Conservation (phyloP, 2,113 vertebrate genomes). For the Hystrix brachyura region DNA sequence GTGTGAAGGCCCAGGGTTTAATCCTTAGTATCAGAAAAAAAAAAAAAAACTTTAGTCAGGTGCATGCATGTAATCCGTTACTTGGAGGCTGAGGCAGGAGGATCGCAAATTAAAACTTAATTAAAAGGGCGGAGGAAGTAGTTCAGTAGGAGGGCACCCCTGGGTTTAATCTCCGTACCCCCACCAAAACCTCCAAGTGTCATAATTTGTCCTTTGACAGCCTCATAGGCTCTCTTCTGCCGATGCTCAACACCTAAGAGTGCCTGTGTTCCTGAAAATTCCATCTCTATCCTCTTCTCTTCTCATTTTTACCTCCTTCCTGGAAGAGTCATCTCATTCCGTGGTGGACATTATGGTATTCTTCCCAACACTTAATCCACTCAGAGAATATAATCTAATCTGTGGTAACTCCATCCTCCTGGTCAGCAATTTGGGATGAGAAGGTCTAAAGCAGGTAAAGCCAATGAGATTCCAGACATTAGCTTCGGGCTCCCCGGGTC, state of each 20-base stretch:
- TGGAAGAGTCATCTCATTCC: not conserved
- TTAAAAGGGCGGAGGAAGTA: not conserved
- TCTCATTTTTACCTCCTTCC: not conserved
- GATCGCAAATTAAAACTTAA: not conserved
- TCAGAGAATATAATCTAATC: not conserved
- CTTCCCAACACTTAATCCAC: not conserved
- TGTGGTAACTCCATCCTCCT: not conserved
- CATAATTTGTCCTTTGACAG: not conserved
- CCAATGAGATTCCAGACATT: not conserved
- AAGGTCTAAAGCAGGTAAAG: not conserved
- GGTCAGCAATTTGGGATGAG: not conserved
- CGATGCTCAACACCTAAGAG: not conserved
- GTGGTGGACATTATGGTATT: not conserved
- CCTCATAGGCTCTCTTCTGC: not conserved
- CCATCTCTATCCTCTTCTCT: not conserved
- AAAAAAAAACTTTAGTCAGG: not conserved
- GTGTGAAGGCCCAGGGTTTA: not conserved
- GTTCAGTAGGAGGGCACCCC: not conserved
- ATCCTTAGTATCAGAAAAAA: not conserved
- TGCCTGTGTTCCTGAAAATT: not conserved
- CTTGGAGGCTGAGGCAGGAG: not conserved
- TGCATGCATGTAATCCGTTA: not conserved
- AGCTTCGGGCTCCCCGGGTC: not conserved
- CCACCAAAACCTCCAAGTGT: too few species aligned
- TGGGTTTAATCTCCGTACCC: not conserved